Conservation (phyloP, 1,140 invertebrate genomes). For the Sminthurides bifidus region DNA sequence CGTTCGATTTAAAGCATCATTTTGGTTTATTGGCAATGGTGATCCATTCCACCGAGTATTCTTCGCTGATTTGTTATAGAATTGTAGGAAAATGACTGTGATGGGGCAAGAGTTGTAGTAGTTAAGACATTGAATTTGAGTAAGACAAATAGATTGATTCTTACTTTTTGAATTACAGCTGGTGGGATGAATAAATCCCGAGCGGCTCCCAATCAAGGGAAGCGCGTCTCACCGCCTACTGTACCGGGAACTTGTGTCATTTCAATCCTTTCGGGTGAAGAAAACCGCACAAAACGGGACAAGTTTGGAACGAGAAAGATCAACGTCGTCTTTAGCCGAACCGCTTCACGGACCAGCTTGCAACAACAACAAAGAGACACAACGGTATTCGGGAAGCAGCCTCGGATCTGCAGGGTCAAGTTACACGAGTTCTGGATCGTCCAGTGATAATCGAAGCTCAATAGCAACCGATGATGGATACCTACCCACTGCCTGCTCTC, state of each 20-base stretch:
- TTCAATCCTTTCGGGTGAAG: slow-evolving; percentile 25
- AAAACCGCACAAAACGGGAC: slow-evolving; percentile 8
- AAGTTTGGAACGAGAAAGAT: too few species aligned
- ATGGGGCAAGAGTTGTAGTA: too few species aligned
- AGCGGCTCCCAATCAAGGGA: slow-evolving; percentile 15
- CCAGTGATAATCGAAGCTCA: slow-evolving; percentile 24
- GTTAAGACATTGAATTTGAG: too few species aligned
- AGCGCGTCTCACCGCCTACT: slow-evolving; percentile 23
- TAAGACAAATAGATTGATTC: too few species aligned
- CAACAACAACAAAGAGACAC: slow-evolving; percentile 14
- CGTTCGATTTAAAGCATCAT: too few species aligned
- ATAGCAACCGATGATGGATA: slow-evolving; percentile 28
- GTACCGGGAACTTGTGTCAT: slow-evolving; percentile 16
- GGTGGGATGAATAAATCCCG: slow-evolving; percentile 32
- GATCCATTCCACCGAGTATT: too few species aligned
- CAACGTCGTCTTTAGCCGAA: neutral
- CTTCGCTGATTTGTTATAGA: too few species aligned
- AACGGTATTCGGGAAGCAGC: slow-evolving; percentile 24
- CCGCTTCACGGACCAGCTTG: neutral
- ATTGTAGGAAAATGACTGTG: too few species aligned
- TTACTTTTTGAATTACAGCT: slow-evolving; percentile 21
- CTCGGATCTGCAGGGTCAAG: slow-evolving; percentile 21
- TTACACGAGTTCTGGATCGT: slow-evolving; percentile 15
- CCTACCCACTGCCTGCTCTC: slow-evolving; percentile 6
- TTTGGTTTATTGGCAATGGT: too few species aligned